A percentile compares a stretch with the other conserved stretches of the same genome.
These are phyloP conservation scores for Leptarthrus brevirostris DNA, from an alignment of 2,888 invertebrate genomes.

Conservation along the genomic window DNA sequence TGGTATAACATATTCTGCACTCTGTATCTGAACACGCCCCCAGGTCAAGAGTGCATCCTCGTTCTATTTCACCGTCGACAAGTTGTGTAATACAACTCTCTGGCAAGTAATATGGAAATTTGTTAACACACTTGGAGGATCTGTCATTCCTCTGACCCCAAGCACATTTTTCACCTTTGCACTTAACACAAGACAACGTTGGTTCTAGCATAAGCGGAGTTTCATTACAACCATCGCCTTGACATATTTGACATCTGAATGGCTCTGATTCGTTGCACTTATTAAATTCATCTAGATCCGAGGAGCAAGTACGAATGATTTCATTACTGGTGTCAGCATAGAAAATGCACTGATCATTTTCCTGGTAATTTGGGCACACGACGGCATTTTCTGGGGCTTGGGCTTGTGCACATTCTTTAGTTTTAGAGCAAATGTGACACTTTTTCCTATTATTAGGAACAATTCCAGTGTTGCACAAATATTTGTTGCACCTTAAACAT, in stretches of 20 bases:
- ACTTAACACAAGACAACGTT: slow-evolving; percentile 55
- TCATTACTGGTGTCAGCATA: slow-evolving; percentile 48
- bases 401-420: slow-evolving; percentile 52
- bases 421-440: slow-evolving; percentile 57
- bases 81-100: slow-evolving; percentile 54
- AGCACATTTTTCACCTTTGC: slow-evolving; percentile 51
- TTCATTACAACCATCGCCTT: slow-evolving; percentile 54
- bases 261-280: neutral
- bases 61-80: slow-evolving; percentile 46
- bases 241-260: slow-evolving; percentile 18
- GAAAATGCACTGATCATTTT: slow-evolving; percentile 57
- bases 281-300: slow-evolving; percentile 22
- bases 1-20: slow-evolving; percentile 47
- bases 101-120: slow-evolving; percentile 54
- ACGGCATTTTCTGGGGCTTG: neutral
- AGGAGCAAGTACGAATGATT: slow-evolving; percentile 43
- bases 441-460: slow-evolving; percentile 56
- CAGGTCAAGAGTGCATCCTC: slow-evolving; percentile 56
- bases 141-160: slow-evolving; percentile 52
- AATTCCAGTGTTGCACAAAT: slow-evolving; percentile 57
- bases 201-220: slow-evolving; percentile 51
- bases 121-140: slow-evolving; percentile 50
- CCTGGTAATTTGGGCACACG: slow-evolving; percentile 56
- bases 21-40: slow-evolving; percentile 53
- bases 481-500: slow-evolving; percentile 52